phyloP scores from a whole-genome alignment of 2,888 invertebrate species.

The Epiblema foenella region DNA sequence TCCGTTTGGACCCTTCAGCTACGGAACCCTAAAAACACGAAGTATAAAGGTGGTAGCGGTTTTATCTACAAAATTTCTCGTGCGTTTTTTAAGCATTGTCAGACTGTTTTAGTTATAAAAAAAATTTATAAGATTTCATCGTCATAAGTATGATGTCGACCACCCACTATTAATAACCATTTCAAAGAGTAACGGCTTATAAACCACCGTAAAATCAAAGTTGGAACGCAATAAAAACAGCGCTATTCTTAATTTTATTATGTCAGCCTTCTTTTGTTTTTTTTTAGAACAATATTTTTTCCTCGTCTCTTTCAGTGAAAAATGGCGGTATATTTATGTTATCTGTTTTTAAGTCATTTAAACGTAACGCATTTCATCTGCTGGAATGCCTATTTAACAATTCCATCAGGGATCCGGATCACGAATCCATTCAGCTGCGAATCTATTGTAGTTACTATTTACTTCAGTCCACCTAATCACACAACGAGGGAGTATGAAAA shows the following conservation, averaged over 20 bases:
- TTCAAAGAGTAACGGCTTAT: conserved; percentile 15
- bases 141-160: not conserved
- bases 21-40: no score
- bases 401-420: not conserved
- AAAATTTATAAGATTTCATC: conserved; percentile 12
- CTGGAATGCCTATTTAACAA: conserved; percentile 6
- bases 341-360: not conserved
- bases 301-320: conserved; percentile 2
- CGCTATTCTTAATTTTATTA: not conserved
- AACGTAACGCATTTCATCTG: not conserved
- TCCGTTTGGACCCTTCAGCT: no score
- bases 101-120: no score
- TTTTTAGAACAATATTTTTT: not conserved
- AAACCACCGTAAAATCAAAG: conserved; percentile 12
- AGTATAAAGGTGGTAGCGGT: no score
- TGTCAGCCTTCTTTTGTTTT: conserved; percentile 21
- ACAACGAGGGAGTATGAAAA: no score
- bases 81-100: not conserved
- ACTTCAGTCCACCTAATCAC: not conserved
- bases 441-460: not conserved
- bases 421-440: not conserved
- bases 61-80: not conserved
- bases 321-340: conserved; percentile 7
- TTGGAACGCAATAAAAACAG: not conserved
- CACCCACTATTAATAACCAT: conserved; percentile 24